Evolutionary conservation across 2,888 invertebrate species (phyloP).

Genomic region (Tetrapedia diversipes): DNA sequence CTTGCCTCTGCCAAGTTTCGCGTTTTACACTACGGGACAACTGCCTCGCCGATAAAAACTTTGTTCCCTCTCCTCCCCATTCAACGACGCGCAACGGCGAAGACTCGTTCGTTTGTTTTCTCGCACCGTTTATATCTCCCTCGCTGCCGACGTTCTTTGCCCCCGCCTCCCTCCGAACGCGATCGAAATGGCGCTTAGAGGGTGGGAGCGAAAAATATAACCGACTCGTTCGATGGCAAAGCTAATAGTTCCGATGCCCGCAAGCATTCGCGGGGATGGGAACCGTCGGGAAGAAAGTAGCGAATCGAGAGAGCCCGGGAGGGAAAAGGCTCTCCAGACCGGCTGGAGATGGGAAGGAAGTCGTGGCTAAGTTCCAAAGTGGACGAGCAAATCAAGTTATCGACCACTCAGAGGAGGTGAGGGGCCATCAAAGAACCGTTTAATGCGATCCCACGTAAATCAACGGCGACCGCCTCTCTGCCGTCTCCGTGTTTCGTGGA

Average conservation of each 20-base stretch:
- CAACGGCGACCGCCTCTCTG: constrained; percentile 61
- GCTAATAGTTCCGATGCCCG: not conserved
- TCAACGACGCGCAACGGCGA: not conserved
- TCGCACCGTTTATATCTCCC: constrained; percentile 12
- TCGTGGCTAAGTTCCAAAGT: constrained; percentile 74
- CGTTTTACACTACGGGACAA: constrained; percentile 37
- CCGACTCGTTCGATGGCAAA: not conserved
- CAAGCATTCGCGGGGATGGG: not conserved
- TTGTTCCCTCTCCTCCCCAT: constrained; percentile 4
- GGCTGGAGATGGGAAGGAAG: constrained; percentile 43
- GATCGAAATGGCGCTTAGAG: not conserved
- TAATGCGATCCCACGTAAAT: constrained; percentile 73
- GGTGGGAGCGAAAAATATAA: not conserved
- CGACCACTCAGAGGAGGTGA: constrained; percentile 76
- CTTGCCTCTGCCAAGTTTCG: constrained; percentile 49
- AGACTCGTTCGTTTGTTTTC: constrained; percentile 6
- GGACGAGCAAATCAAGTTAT: constrained; percentile 75
- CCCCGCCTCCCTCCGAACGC: not conserved
- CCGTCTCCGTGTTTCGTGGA: constrained; percentile 63
- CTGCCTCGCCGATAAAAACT: constrained; percentile 49
- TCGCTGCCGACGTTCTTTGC: not conserved
- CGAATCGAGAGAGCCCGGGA: not conserved
- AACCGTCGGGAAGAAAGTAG: not conserved
- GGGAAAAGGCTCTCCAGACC: constrained; percentile 26
- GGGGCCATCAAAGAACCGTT: constrained; percentile 76